Conservation (phyloP, 1,140 invertebrate species). For the Himalopsyche phryganea region DNA sequence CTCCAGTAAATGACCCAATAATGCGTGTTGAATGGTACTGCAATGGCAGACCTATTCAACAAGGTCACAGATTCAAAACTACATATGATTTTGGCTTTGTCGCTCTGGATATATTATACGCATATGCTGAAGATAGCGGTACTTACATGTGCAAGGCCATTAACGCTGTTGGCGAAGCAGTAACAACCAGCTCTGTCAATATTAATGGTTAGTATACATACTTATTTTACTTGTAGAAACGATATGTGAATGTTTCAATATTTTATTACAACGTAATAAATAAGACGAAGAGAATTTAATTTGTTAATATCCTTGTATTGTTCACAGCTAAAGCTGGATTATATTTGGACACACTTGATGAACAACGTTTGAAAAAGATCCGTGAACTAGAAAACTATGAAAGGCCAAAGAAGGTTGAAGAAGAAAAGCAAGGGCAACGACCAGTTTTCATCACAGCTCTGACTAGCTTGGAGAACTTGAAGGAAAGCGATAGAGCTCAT, state of each 20-base stretch:
- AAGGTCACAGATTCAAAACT: slow-evolving; percentile 87
- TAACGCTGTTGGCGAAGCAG: slow-evolving; percentile 87
- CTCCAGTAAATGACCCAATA: slow-evolving; percentile 91
- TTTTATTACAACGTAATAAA: slow-evolving; percentile 4
- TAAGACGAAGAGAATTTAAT: too few species aligned
- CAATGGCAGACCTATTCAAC: slow-evolving; percentile 85
- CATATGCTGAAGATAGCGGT: slow-evolving; percentile 91
- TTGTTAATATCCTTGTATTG: too few species aligned
- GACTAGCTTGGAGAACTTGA: slow-evolving; percentile 78
- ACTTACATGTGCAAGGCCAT: slow-evolving; percentile 94
- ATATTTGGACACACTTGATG: slow-evolving; percentile 84
- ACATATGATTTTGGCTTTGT: slow-evolving; percentile 96
- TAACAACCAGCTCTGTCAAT: slow-evolving; percentile 82
- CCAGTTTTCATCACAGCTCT: slow-evolving; percentile 85
- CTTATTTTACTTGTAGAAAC: slow-evolving; percentile 5
- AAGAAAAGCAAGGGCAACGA: slow-evolving; percentile 73
- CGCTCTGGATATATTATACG: slow-evolving; percentile 92
- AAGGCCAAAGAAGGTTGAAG: slow-evolving; percentile 69
- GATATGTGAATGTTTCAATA: not conserved
- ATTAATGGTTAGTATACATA: slow-evolving; percentile 67
- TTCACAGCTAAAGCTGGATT: slow-evolving; percentile 81
- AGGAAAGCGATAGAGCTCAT: slow-evolving; percentile 90
- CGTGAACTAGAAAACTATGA: slow-evolving; percentile 81
- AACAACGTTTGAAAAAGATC: slow-evolving; percentile 83
- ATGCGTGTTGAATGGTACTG: slow-evolving; percentile 95